Evolutionary conservation across 2,888 invertebrate genomes (phyloP), one percentile per base, ranked within the genome.

Genomic region (Cordilura impudica): DNA sequence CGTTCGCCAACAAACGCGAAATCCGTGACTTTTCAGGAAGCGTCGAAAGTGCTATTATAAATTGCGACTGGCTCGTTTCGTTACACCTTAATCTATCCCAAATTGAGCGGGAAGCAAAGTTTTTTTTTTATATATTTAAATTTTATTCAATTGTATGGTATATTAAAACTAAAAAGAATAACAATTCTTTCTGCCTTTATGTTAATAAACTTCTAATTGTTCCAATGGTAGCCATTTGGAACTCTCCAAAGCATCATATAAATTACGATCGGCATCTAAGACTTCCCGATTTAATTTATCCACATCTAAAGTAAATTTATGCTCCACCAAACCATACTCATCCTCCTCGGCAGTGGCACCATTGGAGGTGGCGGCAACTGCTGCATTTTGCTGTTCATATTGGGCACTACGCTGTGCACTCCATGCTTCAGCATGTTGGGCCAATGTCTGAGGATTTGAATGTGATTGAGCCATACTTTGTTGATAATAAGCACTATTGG

Each of bases 181-280:
- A n/a, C n/a, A n/a, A n/a, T n/a, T n/a, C n/a, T n/a, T n/a, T n/a
- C n/a, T n/a, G n/a, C 21, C 16, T 16, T 21, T 16, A 16, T 51
- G 85, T 47, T 90, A 92, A 84, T 91, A 92, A 21, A 91, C 91
- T 89, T 95, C 95, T 47, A 95, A 87, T 26, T 94, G 92, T 79
- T 96, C 96, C 79, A 94, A 93, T 0, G 95, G 95, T 84, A 95
- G 91, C 96, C 96, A 96, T 86, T 95, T 95, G 0, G 95, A 95
- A 78, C 94, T 92, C 87, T 96, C 96, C 53, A 96, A 86, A 14
- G 94, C 93, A 89, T 96, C 96, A 94, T 96, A 96, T 23, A 96
- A 89, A 61, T 93, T 94, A 72, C 94, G 91, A 85, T 96, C 95
- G 19, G 94, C 93, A 82, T 96, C 94, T 49, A 95, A 91, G 63